Evolutionary conservation across 2,113 vertebrate species (phyloP).

Genomic region (Orthonyx spaldingii): DNA sequence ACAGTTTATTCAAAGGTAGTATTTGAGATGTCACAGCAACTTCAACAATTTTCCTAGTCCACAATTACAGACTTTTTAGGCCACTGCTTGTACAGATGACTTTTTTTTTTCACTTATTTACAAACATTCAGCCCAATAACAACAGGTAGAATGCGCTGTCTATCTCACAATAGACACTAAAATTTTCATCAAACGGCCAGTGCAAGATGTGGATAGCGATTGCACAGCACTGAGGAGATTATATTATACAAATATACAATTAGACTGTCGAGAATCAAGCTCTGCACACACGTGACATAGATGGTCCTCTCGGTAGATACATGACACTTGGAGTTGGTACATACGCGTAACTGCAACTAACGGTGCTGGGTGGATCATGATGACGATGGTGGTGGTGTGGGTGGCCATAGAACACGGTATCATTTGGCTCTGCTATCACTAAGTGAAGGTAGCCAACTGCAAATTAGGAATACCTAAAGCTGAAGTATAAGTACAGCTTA

Average conservation of each 20-base stretch:
- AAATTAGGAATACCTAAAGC: conserved; percentile 40
- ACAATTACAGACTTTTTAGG: conserved; percentile 71
- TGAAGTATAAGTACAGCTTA: conserved; percentile 44
- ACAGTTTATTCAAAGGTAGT: conserved; percentile 65
- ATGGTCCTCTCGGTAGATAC: conserved; percentile 35
- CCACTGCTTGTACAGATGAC: conserved; percentile 69
- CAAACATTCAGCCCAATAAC: conserved; percentile 80
- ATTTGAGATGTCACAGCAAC: conserved; percentile 70
- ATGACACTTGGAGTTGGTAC: conserved; percentile 35
- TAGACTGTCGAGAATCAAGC: conserved; percentile 66
- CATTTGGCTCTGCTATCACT: not conserved
- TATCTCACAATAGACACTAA: conserved; percentile 70
- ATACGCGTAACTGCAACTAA: not conserved
- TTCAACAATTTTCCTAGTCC: conserved; percentile 61
- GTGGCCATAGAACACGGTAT: not conserved
- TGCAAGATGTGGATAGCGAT: conserved; percentile 70
- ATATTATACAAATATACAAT: conserved; percentile 82
- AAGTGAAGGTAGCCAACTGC: conserved; percentile 37
- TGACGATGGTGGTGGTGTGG: not conserved
- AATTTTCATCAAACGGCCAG: conserved; percentile 69
- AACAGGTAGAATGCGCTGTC: conserved; percentile 65
- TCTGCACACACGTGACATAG: conserved; percentile 52
- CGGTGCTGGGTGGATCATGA: not conserved
- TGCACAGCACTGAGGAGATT: conserved; percentile 72
- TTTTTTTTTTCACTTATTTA: conserved; percentile 71